These are phyloP conservation scores for Neocrepidodera transversa DNA, from an alignment of 2,888 invertebrate genomes.

Conservation along the genomic window DNA sequence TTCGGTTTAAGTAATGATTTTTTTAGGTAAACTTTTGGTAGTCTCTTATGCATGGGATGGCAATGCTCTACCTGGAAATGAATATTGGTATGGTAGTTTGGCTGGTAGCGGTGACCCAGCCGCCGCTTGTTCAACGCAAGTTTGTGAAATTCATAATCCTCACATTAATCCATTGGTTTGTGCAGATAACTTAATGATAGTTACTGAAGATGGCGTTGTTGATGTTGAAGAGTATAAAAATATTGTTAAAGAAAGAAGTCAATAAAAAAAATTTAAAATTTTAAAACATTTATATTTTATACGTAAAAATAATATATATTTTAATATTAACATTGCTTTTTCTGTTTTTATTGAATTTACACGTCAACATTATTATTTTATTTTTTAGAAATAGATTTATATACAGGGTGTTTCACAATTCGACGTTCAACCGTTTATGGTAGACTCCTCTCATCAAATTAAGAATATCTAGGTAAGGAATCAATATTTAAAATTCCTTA, in stretches of 20 bases:
- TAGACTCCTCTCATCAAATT: too few relatives aligned
- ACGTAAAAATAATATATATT: too few relatives aligned
- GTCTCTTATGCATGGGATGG: constrained; percentile 69
- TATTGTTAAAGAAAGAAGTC: neutral
- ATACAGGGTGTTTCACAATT: too few relatives aligned
- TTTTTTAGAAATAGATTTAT: too few relatives aligned
- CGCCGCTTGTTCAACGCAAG: constrained; percentile 67
- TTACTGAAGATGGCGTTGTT: constrained; percentile 51
- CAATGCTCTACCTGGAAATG: constrained; percentile 76
- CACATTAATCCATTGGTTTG: constrained; percentile 64
- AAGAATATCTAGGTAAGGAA: too few relatives aligned
- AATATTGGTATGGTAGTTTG: constrained; percentile 70
- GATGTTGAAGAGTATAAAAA: constrained; percentile 39
- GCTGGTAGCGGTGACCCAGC: constrained; percentile 67
- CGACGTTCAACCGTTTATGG: too few relatives aligned
- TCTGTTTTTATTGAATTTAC: too few relatives aligned
- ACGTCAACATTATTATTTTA: too few relatives aligned
- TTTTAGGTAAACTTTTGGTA: constrained; percentile 41
- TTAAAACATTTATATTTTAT: too few relatives aligned
- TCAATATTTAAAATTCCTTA: too few relatives aligned
- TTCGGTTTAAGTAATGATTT: neutral
- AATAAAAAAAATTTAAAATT: too few relatives aligned
- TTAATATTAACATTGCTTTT: too few relatives aligned
- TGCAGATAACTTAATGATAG: constrained; percentile 64
- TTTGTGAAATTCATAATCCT: constrained; percentile 68